Conservation (phyloP, 2,113 vertebrate genomes). For the Corythoichthys haematopterus region DNA sequence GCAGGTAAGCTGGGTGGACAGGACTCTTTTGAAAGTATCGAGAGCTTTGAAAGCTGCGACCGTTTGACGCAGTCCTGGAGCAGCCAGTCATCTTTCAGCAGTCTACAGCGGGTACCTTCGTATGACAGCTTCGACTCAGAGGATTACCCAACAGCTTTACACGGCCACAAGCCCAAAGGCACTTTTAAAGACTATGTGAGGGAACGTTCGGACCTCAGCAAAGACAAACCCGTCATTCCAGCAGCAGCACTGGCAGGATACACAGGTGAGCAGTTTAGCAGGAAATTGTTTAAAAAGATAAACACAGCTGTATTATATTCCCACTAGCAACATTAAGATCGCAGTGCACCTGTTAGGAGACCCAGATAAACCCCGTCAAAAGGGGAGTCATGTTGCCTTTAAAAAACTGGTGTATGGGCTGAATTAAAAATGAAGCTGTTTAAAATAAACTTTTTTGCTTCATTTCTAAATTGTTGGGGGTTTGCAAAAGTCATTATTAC, state of each 20-base stretch:
- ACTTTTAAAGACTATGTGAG: constrained; percentile 99
- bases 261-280: constrained; percentile 79
- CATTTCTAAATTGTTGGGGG: too few relatives aligned
- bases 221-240: constrained; percentile 98
- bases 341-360: background rate
- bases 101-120: constrained; percentile 94
- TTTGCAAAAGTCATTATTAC: background rate
- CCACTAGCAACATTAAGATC: background rate
- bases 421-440: too few relatives aligned
- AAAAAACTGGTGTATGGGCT: background rate
- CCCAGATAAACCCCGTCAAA: background rate
- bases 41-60: constrained; percentile 96
- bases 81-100: constrained; percentile 96
- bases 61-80: constrained; percentile 95
- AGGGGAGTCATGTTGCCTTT: background rate
- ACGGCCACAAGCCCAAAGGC: constrained; percentile 94
- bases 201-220: constrained; percentile 96
- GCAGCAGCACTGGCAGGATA: constrained; percentile 95
- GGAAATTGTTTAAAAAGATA: background rate
- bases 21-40: constrained; percentile 97
- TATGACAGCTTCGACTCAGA: constrained; percentile 98
- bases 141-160: constrained; percentile 87
- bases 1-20: constrained; percentile 93
- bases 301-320: background rate
- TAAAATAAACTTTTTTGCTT: too few relatives aligned